Evolutionary conservation across 1,140 invertebrate species (phyloP), one percentile per base, ranked within the genome.

Genomic region (Anoplolepis gracilipes): DNA sequence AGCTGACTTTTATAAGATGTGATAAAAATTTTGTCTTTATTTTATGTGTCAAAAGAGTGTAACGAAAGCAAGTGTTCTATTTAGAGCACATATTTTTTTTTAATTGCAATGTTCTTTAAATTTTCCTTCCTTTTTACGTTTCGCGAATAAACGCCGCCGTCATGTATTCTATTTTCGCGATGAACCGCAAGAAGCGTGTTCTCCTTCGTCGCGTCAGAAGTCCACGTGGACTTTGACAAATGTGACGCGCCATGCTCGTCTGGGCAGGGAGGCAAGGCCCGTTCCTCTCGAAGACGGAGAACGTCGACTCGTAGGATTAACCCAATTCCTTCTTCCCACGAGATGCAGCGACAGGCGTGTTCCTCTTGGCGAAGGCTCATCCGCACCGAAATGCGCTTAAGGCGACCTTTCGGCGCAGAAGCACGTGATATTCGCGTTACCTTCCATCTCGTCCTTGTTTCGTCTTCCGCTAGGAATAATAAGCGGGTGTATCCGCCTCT

Each of bases 401-500:
- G 81, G 86, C 79, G 61, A 70, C 55, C 46, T 82, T 30, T 67
- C 39, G 81, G 67, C 84, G 76, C 87, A 85, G 87, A 88, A 87
- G 86, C 87, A 87, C 81, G 87, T 88, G 87, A 88, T 88, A 79
- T 81, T 88, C 87, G 86, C 87, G 87, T 88, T 88, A 85, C 81
- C 86, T 70, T 57, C 53, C 46, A 49, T 73, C 67, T 65, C 59
- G 78, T 87, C 67, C 81, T 73, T 88, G 86, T 88, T 88, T 87
- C 77, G 81, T 88, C 86, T 87, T 88, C 87, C 75, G 87, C 77
- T 55, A 64, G 73, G 59, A 88, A 87, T 69, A 88, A 88, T 84
- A 87, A 88, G 84, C 87, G 64, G 73, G 59, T 79, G 57, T 33
- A 62, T 22, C 61, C 72, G 42, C 39, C 70, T 33, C 61, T 49